phyloP scores from a whole-genome alignment of 2,797 vertebrate genomes.

The Miichthys miiuy region DNA sequence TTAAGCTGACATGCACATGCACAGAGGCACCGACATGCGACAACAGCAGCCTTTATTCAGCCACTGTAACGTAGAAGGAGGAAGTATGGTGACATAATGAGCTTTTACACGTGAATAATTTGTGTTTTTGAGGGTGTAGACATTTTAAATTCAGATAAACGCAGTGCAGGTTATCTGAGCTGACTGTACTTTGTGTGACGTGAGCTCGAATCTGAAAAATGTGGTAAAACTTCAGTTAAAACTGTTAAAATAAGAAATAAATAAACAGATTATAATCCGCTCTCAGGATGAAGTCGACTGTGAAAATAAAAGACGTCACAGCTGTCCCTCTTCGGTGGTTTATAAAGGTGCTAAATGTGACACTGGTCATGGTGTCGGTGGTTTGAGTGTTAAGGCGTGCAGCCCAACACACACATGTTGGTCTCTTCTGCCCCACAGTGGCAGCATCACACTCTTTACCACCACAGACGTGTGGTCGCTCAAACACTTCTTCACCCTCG shows the following conservation, averaged over 20 bases:
- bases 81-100: not conserved
- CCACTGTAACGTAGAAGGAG: not conserved
- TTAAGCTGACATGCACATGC: slow-evolving; percentile 2
- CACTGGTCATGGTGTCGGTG: not conserved
- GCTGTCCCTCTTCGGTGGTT: not conserved
- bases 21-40: not conserved
- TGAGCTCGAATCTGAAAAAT: not conserved
- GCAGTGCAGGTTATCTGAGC: not conserved
- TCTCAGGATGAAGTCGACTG: not conserved
- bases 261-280: not conserved
- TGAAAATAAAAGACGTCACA: not conserved
- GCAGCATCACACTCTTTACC: slow-evolving; percentile 43
- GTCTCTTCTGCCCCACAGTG: slow-evolving; percentile 80
- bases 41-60: not conserved
- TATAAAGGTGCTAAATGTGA: not conserved
- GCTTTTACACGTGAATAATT: not conserved
- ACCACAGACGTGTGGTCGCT: slow-evolving; percentile 7
- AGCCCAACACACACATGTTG: slow-evolving; percentile 47
- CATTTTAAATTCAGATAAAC: not conserved
- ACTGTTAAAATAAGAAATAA: not conserved
- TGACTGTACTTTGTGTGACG: not conserved
- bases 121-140: not conserved
- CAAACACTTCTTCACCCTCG: slow-evolving; percentile 3
- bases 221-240: not conserved
- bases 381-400: slow-evolving; percentile 5